Evolutionary conservation across 2,113 vertebrate genomes (phyloP), one percentile per base, ranked within the genome.

Genomic region (Phylloscopus whistleri): DNA sequence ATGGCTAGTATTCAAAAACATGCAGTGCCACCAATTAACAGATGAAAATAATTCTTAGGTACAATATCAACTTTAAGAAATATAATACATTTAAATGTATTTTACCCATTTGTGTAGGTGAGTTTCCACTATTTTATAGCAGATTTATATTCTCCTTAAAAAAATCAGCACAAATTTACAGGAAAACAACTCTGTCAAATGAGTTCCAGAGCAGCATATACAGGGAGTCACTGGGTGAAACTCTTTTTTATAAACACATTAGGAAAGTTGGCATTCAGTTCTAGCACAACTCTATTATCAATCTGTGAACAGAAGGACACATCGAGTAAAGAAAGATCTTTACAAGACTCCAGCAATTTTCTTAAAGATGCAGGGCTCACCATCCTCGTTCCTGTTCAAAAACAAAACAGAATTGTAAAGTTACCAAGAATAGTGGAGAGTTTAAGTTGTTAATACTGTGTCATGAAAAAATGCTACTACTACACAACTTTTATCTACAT

Each of bases 301-400:
- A 99, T 98, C 97, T 99, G 99, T 5, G 99, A 99, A 97, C 99
- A 99, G 98, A 99, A 99, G 97, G 99, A 99, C 93, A 99, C 98
- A 62, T 99, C 99, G 37, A 99, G 98, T 90, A 99, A 98, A 74
- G 98, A 98, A 39, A 99, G 98, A 59, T 97, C 97, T 93, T 99
- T 98, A 97, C 99, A 99, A 21, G 98, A 98, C 89, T 99, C 98
- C 94, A 99, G 98, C 90, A 99, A 98, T 95, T 99, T 99, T 97
- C 98, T 98, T 96, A 99, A 97, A 17, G 99, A 99, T 80, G 98
- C 97, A 5, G 98, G 94, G 90, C 98, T 99, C 93, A 99, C 99
- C 98, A 99, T 98, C 95, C 98, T 98, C 12, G 98, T 98, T 84
- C 98, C 98, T 98, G 96, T 96, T 84, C 43, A 87, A 88, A 97